phyloP scores from a whole-genome alignment of 2,888 invertebrate genomes.

The Cantharis rufa region DNA sequence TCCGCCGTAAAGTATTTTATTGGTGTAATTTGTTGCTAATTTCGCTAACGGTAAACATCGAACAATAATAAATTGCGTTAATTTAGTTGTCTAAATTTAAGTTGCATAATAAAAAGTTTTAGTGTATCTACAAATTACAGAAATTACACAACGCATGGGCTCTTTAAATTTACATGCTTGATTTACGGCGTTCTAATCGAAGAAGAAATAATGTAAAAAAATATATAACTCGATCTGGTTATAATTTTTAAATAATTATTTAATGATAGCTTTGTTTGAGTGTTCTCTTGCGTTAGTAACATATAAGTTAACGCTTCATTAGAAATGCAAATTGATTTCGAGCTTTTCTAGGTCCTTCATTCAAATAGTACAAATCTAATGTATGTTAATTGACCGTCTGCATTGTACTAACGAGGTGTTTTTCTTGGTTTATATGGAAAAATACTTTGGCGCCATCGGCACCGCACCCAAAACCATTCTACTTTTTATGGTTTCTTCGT shows the following conservation, averaged over 20 bases:
- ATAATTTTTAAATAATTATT: not conserved
- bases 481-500: constrained; percentile 13
- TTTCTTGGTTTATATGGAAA: constrained; percentile 28
- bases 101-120: not conserved
- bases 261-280: constrained; percentile 13
- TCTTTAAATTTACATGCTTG: not conserved
- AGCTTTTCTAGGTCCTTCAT: constrained; percentile 11
- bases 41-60: not conserved
- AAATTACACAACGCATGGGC: not conserved
- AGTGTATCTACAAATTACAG: not conserved
- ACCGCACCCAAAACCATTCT: constrained; percentile 18
- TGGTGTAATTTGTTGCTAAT: not conserved
- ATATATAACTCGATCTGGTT: not conserved
- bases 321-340: constrained; percentile 21
- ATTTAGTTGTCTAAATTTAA: not conserved
- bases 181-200: not conserved
- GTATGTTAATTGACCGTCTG: constrained; percentile 38
- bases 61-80: not conserved
- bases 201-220: not conserved
- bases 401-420: constrained; percentile 38
- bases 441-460: constrained; percentile 22
- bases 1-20: not conserved
- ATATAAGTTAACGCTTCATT: constrained; percentile 18
- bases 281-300: not conserved
- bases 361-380: constrained; percentile 27